Percentiles rank a stretch among this genome's conserved stretches.
Evolutionary conservation across 2,888 invertebrate species (phyloP).

Genomic region (Patella pellucida): DNA sequence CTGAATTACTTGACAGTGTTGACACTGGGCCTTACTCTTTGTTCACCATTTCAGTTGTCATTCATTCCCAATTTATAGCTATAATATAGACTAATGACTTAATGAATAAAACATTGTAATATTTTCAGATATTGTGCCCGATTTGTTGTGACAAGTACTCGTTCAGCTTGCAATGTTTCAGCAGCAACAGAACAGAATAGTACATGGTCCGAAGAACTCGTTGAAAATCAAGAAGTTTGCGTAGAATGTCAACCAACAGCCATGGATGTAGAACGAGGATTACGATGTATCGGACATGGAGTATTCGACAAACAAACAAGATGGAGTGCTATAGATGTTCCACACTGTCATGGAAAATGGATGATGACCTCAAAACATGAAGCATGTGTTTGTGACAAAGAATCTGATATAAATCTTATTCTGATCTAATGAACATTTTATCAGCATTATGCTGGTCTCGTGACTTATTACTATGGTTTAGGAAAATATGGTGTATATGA

Average conservation of each 20-base stretch:
- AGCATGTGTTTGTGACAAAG: slow-evolving; percentile 66
- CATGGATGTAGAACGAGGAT: slow-evolving; percentile 80
- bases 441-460: not conserved
- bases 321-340: slow-evolving; percentile 87
- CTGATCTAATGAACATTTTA: not conserved
- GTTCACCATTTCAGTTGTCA: too few relatives aligned
- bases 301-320: slow-evolving; percentile 82
- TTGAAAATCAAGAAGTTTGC: slow-evolving; percentile 80
- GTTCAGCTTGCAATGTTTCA: slow-evolving; percentile 75
- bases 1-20: too few relatives aligned
- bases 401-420: slow-evolving; percentile 40
- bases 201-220: slow-evolving; percentile 71
- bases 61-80: too few relatives aligned
- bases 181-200: not conserved
- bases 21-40: too few relatives aligned
- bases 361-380: slow-evolving; percentile 73
- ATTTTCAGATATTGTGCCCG: slow-evolving; percentile 88
- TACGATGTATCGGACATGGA: slow-evolving; percentile 87
- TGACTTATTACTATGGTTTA: not conserved
- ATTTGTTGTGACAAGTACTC: slow-evolving; percentile 79
- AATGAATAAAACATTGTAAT: slow-evolving; percentile 12
- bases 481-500: too few relatives aligned
- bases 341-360: slow-evolving; percentile 92
- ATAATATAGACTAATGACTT: not conserved
- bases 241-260: slow-evolving; percentile 88